phyloP scores from a whole-genome alignment of 2,113 vertebrate genomes.

The Procavia capensis region DNA sequence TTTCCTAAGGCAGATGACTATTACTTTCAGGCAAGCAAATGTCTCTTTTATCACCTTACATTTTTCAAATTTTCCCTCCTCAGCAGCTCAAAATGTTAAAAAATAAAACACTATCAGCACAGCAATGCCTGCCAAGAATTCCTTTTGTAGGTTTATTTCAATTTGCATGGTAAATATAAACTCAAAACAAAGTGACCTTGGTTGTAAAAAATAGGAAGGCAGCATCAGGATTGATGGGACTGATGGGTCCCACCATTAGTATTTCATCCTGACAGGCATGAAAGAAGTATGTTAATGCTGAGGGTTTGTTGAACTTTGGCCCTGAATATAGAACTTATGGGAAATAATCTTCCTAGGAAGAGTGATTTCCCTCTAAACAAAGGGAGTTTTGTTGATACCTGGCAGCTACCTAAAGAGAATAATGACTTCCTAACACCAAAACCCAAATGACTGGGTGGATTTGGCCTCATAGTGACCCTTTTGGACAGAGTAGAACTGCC shows the following conservation, averaged over 20 bases:
- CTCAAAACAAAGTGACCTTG: slow-evolving; percentile 87
- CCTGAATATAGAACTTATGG: slow-evolving; percentile 81
- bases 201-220: slow-evolving; percentile 85
- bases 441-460: too few relatives aligned
- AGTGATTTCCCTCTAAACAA: slow-evolving; percentile 86
- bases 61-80: slow-evolving; percentile 71
- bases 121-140: slow-evolving; percentile 67
- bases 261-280: slow-evolving; percentile 88
- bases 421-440: slow-evolving; percentile 23
- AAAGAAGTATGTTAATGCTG: slow-evolving; percentile 86
- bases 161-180: slow-evolving; percentile 86
- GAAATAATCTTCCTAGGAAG: slow-evolving; percentile 83
- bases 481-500: too few relatives aligned
- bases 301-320: slow-evolving; percentile 83
- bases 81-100: slow-evolving; percentile 69
- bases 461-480: too few relatives aligned
- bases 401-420: slow-evolving; percentile 68
- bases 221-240: slow-evolving; percentile 86
- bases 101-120: slow-evolving; percentile 59
- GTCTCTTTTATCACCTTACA: slow-evolving; percentile 69
- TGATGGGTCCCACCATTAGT: slow-evolving; percentile 84
- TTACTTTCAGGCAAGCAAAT: slow-evolving; percentile 76
- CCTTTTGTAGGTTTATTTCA: slow-evolving; percentile 73
- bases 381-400: slow-evolving; percentile 82
- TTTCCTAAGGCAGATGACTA: slow-evolving; percentile 69